These are phyloP conservation scores for Bovichtus diacanthus DNA, from an alignment of 2,797 vertebrate genomes.

Conservation along the genomic window DNA sequence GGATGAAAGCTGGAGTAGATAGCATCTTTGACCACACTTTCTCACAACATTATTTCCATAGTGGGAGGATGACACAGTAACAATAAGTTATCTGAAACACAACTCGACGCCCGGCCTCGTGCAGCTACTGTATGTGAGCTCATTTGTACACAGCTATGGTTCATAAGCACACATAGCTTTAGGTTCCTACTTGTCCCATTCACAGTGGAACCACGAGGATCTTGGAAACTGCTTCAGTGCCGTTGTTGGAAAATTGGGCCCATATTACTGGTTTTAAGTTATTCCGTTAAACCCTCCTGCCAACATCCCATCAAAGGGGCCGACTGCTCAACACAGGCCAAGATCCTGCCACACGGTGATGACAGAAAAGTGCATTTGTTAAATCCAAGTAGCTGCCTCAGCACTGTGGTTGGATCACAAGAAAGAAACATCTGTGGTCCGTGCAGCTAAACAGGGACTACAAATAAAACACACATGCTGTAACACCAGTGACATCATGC, in stretches of 20 bases:
- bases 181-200: not conserved
- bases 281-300: slow-evolving; percentile 41
- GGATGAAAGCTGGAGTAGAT: not conserved
- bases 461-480: slow-evolving; percentile 64
- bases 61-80: not conserved
- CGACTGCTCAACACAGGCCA: slow-evolving; percentile 27
- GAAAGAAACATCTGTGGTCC: slow-evolving; percentile 55
- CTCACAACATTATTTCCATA: not conserved
- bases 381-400: slow-evolving; percentile 74
- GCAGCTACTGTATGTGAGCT: not conserved
- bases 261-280: slow-evolving; percentile 16
- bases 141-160: slow-evolving; percentile 5
- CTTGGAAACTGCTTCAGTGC: not conserved
- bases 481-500: slow-evolving; percentile 62
- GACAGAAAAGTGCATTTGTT: slow-evolving; percentile 54
- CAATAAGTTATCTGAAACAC: not conserved
- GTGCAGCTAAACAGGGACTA: slow-evolving; percentile 41
- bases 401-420: slow-evolving; percentile 63
- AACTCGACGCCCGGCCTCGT: not conserved
- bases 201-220: not conserved
- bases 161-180: slow-evolving; percentile 17
- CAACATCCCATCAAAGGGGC: slow-evolving; percentile 45
- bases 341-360: slow-evolving; percentile 28
- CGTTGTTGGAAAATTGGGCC: not conserved
- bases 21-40: slow-evolving; percentile 6